A percentile compares a stretch with the other conserved stretches of the same genome.
These are phyloP conservation scores for Eupithecia tripunctaria DNA, from an alignment of 2,888 invertebrate genomes.

Conservation along the genomic window DNA sequence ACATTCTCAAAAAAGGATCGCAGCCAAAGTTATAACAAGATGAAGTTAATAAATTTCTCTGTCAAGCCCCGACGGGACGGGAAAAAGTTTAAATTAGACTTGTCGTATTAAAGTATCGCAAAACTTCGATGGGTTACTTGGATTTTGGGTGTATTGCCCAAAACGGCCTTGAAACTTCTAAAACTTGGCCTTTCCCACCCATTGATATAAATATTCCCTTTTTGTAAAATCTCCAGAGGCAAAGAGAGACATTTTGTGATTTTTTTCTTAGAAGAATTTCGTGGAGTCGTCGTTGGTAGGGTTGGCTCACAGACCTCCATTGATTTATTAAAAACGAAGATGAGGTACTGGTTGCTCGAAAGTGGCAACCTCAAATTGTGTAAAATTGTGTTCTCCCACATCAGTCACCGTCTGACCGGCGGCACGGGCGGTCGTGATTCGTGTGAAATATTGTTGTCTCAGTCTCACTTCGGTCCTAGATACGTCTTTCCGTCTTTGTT, in stretches of 20 bases:
- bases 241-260: neutral
- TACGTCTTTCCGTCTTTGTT: too few relatives aligned
- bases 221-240: neutral
- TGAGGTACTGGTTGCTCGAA: too few relatives aligned
- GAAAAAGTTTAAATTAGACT: conserved; percentile 53
- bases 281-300: too few relatives aligned
- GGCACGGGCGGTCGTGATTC: too few relatives aligned
- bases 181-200: conserved; percentile 1
- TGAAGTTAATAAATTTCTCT: conserved; percentile 51
- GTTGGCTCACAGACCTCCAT: too few relatives aligned
- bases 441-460: too few relatives aligned
- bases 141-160: conserved; percentile 35
- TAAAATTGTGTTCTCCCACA: too few relatives aligned
- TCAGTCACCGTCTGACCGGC: too few relatives aligned
- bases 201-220: neutral
- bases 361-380: too few relatives aligned
- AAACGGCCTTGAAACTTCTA: conserved; percentile 17
- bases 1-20: conserved; percentile 41
- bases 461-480: too few relatives aligned
- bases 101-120: conserved; percentile 48
- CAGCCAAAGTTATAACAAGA: conserved; percentile 46
- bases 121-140: conserved; percentile 43
- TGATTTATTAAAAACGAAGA: too few relatives aligned
- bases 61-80: conserved; percentile 46
- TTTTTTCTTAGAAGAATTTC: too few relatives aligned